Evolutionary conservation across 2,888 invertebrate genomes (phyloP).

Genomic region (Apodemia duryi): DNA sequence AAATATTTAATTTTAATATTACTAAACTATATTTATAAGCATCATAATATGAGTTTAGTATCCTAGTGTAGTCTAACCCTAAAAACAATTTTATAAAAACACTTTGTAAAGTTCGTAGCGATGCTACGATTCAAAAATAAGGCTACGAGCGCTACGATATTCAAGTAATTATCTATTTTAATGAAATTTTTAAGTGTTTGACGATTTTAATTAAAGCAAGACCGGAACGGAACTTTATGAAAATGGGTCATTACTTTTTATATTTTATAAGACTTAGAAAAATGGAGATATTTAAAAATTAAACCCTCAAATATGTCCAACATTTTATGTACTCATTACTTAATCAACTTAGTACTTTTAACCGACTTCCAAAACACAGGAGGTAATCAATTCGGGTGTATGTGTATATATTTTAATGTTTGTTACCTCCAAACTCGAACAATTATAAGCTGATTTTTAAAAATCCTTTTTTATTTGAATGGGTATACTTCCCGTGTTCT

Average conservation of each 20-base stretch:
- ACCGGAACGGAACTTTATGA: background rate
- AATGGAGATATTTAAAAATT: background rate
- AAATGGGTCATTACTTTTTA: constrained; percentile 4
- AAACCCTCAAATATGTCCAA: background rate
- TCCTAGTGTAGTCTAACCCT: too few species aligned
- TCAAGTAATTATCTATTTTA: constrained; percentile 11
- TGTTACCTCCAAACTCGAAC: too few species aligned
- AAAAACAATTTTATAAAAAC: background rate
- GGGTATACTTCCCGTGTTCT: too few species aligned
- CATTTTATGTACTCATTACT: too few species aligned
- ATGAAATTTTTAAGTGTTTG: constrained; percentile 10
- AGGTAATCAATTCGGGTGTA: too few species aligned
- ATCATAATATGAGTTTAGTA: background rate
- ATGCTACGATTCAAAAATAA: constrained; percentile 15
- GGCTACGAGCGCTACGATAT: constrained; percentile 15
- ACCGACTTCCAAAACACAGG: too few species aligned
- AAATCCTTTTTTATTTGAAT: too few species aligned
- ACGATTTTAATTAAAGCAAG: constrained; percentile 8
- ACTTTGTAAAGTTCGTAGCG: constrained; percentile 15
- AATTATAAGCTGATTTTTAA: too few species aligned
- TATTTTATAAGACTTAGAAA: background rate
- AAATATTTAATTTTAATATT: too few species aligned
- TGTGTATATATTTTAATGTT: too few species aligned
- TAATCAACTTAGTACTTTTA: too few species aligned
- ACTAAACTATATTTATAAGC: too few species aligned